These are phyloP conservation scores for Ammospiza nelsoni DNA, from an alignment of 2,113 vertebrate species.

Conservation along the genomic window DNA sequence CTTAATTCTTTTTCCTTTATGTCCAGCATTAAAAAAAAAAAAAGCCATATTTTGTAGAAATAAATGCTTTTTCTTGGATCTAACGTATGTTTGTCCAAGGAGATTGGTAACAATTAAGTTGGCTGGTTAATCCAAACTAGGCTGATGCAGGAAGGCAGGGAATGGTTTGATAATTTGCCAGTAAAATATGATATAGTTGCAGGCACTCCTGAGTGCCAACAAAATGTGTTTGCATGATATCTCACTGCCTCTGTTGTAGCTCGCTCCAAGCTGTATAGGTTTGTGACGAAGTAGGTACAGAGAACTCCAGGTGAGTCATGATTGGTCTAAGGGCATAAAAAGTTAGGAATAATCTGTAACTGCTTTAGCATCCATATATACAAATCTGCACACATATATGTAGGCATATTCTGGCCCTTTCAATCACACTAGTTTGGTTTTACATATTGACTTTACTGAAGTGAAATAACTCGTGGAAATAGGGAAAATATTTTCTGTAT, in stretches of 20 bases:
- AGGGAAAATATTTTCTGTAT: not conserved
- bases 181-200: not conserved
- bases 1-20: not conserved
- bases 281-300: not conserved
- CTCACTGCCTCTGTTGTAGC: not conserved
- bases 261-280: not conserved
- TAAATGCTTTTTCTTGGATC: not conserved
- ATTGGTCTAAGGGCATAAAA: accelerated
- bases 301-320: not conserved
- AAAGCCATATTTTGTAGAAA: accelerated
- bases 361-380: not conserved
- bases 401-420: not conserved
- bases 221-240: not conserved
- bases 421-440: not conserved
- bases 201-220: not conserved
- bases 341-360: not conserved
- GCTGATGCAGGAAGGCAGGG: not conserved
- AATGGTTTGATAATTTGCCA: not conserved
- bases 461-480: not conserved
- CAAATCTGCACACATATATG: not conserved
- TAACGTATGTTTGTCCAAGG: not conserved
- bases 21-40: not conserved
- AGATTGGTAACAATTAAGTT: not conserved
- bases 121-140: not conserved
- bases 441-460: not conserved